Base-by-base conservation (phyloP, 2,113 vertebrate genomes). In the Rhipidura dahli region DNA sequence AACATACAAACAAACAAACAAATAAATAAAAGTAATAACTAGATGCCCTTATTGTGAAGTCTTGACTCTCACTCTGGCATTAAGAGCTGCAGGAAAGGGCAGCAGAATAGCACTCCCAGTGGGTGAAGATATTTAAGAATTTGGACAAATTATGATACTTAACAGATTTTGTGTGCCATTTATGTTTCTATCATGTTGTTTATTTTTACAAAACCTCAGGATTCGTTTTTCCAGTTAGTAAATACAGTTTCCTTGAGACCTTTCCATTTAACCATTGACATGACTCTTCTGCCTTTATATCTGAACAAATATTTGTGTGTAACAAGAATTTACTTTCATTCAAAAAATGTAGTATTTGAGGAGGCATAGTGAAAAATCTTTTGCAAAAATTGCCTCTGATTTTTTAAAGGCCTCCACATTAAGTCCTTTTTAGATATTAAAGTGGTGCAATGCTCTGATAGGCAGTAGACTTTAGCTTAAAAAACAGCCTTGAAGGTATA, bases 201-300 rank as follows among this genome's bases (percentile, higher is more conserved):
- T 89, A 87, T 89, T 97, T 84, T 83, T 59, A 37, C 17, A 57
- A 91, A 96, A 79, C 30, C 69, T 24, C 56, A 54, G 56, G 50
- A 89, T 96, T 91, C 17, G 66, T 87, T 93, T 93, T 95, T 94
- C 63, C 64, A 70, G 6, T 47, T 40, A 83, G 45, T n/a, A 89
- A 94, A 78, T 79, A 63, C 23, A 45, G 89, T 82, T 15, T 4
- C 64, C 44, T 68, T 21, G 11, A 68, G 83, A 28, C 7, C 12
- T 61, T 95, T 81, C 33, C 27, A 45, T 90, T 93, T 56, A 61
- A 73, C 75, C 69, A 64, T 47, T 89, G 56, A 49, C 56, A 72
- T 57, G 40, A 24, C 31, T n/a, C 28, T 91, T 78, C 56, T 94
- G 50, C 35, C 68, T 95, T 93, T 97, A 68, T 77, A 79, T 22